Base-by-base conservation (phyloP, 1,140 invertebrate genomes). In the Lepidostoma basale region DNA sequence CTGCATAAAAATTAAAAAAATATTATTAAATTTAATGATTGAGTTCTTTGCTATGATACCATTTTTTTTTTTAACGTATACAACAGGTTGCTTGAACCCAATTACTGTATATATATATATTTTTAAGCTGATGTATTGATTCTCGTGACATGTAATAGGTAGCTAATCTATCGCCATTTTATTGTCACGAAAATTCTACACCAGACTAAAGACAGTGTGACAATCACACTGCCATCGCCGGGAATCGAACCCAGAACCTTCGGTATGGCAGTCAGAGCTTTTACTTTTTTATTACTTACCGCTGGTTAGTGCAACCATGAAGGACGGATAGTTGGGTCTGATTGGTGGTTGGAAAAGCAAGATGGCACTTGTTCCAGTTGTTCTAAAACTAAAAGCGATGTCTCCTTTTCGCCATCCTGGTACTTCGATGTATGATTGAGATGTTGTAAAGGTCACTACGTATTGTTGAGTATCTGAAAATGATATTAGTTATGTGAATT, bases 371-470 rank as follows among this genome's bases (percentile, higher is more conserved):
- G 91, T 90, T 36, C 94, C 92, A 4, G 94, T 95, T 0, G 95
- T 98, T 73, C 94, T 84, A 76, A 97, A 97, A 73, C 93, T 95
- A 78, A 97, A 94, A 0, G 92, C 92, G 70, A 98, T 90, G 76
- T 96, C 94, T 2, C 94, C 94, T 74, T 93, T 93, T 45, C 90
- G 84, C 95, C 95, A 97, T 0, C 94, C 93, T 6, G 92, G 93
- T 3, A 96, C 92, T 83, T 94, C 91, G 59, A 97, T 91, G 75
- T 94, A 97, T 0, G 94, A 96, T 74, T 94, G 91, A 26, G 90
- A 93, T 6, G 93, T 95, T 52, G 93, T 96, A 75, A 97, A 96
- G 3, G 95, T 97, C 1, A 97, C 93, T 0, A 95, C 93, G 78
- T 95, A 95, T 73, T 92, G 88, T 78, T 96, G 93, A 1, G 93